Evolutionary conservation across 2,888 invertebrate genomes (phyloP).

Genomic region (Thymelicus lineola): DNA sequence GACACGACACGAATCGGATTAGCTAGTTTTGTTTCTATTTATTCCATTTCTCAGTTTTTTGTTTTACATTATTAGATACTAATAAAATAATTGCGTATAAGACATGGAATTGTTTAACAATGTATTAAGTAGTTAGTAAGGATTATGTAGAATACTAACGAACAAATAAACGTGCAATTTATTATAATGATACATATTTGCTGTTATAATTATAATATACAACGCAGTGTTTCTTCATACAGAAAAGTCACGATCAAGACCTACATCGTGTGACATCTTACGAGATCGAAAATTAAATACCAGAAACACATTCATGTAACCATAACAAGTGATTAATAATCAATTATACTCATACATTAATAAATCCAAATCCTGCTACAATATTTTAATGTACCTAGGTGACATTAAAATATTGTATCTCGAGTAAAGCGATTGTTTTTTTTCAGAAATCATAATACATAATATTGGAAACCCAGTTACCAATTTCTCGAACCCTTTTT

Average conservation of each 20-base stretch:
- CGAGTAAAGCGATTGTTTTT: too few relatives aligned
- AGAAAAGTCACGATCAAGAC: conserved; percentile 30
- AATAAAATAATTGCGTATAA: neutral
- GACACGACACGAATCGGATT: too few relatives aligned
- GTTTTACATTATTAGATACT: neutral
- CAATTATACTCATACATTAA: neutral
- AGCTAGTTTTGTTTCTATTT: too few relatives aligned
- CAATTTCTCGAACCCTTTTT: too few relatives aligned
- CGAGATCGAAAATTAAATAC: conserved; percentile 18
- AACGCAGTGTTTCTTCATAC: conserved; percentile 8
- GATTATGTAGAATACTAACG: neutral
- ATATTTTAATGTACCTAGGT: too few relatives aligned
- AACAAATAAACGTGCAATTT: conserved; percentile 2
- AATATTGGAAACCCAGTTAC: too few relatives aligned
- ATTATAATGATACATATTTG: conserved; percentile 5
- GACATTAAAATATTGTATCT: too few relatives aligned
- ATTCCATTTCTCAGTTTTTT: too few relatives aligned
- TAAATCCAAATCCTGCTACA: too few relatives aligned
- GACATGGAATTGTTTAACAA: neutral
- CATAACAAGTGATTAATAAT: neutral
- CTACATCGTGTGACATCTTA: conserved; percentile 1
- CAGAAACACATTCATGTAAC: neutral
- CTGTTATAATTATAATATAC: conserved; percentile 14
- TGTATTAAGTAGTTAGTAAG: neutral
- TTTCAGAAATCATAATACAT: too few relatives aligned